Base-by-base conservation (phyloP, 2,888 invertebrate genomes). In the Tethea ocularis region DNA sequence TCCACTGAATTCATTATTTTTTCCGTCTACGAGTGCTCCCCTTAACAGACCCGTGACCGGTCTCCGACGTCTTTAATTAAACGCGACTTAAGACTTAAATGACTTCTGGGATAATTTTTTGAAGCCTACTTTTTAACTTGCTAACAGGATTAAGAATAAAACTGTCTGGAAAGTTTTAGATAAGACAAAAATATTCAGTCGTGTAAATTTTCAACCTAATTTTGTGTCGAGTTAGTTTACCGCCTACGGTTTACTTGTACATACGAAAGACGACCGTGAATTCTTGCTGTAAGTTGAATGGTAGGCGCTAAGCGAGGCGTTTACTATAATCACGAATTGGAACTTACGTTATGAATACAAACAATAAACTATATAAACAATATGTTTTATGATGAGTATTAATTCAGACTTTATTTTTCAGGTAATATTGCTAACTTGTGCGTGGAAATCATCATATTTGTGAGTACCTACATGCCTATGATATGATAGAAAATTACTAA, bases 81-180 rank as follows among this genome's bases (percentile, higher is more conserved):
- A 84, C 80, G 69, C 74, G 82, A 76, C 83, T 87, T 83, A 83
- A 82, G 81, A 83, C 82, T 89, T 87, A 84, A 89, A 91, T 84
- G 83, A 88, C 83, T 87, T 84, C 72, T 64, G 74, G 78, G 76
- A 71, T 80, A 78, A 83, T 88, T 85, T 86, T 79, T 77, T 69
- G 72, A 76, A 72, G 83, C 82, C 77, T 82, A 81, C 77, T 76
- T 76, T 74, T 46, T 46, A 46, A 46, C 46, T 76, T 70, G 65
- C 62, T 79, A 80, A 83, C 81, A 77, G 78, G 78, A 82, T 83
- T 82, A 80, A 74, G 73, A 76, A 76, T 75, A n/a, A n/a, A n/a
- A n/a, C n/a, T 79, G 90, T 90, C 90, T 90, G 87, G 78, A 67
- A 89, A 88, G 85, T 90, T 89, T 75, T 63, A 62, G 61, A 63